Evolutionary conservation across 2,888 invertebrate species (phyloP).

Genomic region (Tetrapedia diversipes): DNA sequence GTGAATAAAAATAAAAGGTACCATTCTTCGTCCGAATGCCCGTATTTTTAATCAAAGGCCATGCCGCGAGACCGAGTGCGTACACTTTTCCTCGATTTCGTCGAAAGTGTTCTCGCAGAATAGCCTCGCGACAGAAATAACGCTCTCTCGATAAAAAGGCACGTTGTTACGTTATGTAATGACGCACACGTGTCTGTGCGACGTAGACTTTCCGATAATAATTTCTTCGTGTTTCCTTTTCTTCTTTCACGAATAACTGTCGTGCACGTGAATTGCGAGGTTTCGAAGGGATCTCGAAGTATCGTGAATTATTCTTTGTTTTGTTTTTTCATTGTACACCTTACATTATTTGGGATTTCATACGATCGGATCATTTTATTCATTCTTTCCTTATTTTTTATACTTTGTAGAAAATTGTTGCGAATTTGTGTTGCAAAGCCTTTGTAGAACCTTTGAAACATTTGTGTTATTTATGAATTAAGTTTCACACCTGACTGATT

Average conservation of each 20-base stretch:
- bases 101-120: slow-evolving; percentile 43
- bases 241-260: too few species aligned
- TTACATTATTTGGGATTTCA: too few species aligned
- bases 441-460: not conserved
- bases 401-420: too few species aligned
- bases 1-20: slow-evolving; percentile 51
- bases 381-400: not conserved
- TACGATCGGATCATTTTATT: too few species aligned
- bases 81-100: slow-evolving; percentile 42
- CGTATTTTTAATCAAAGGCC: slow-evolving; percentile 56
- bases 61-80: slow-evolving; percentile 6
- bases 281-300: too few species aligned
- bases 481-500: too few species aligned
- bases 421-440: too few species aligned
- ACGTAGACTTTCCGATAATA: not conserved
- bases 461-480: too few species aligned
- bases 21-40: slow-evolving; percentile 16
- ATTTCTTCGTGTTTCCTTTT: too few species aligned
- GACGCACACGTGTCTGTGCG: slow-evolving; percentile 26
- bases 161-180: slow-evolving; percentile 47
- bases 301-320: too few species aligned
- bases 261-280: too few species aligned
- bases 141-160: slow-evolving; percentile 56
- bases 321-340: too few species aligned
- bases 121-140: slow-evolving; percentile 59